These are phyloP conservation scores for Eucera pruinosa DNA, from an alignment of 2,888 invertebrate species.

Conservation along the genomic window DNA sequence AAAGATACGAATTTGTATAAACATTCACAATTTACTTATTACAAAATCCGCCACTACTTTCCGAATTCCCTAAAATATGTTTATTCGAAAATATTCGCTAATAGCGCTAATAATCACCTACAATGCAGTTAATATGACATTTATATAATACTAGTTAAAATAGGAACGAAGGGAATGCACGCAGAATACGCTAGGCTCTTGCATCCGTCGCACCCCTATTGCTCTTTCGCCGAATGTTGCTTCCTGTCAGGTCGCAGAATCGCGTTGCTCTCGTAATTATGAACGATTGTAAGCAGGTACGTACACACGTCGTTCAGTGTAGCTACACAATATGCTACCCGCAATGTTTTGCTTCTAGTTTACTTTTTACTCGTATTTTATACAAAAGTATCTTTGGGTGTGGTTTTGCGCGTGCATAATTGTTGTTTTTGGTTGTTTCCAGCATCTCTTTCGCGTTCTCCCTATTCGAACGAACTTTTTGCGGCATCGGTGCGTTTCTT, in stretches of 20 bases:
- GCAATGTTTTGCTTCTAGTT: not conserved
- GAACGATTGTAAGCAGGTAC: slow-evolving; percentile 26
- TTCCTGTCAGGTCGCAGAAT: slow-evolving; percentile 14
- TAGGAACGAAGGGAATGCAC: not conserved
- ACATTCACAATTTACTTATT: too few relatives aligned
- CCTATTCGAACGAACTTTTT: slow-evolving; percentile 23
- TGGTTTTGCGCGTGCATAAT: not conserved
- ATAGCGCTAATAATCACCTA: too few relatives aligned
- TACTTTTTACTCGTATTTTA: not conserved
- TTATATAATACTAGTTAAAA: too few relatives aligned
- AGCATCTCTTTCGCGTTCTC: slow-evolving; percentile 14
- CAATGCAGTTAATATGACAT: too few relatives aligned
- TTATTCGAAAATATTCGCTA: too few relatives aligned
- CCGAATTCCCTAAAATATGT: too few relatives aligned
- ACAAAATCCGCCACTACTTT: too few relatives aligned
- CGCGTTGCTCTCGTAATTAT: slow-evolving; percentile 18
- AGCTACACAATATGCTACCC: not conserved
- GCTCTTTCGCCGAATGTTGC: slow-evolving; percentile 1
- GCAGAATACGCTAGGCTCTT: not conserved
- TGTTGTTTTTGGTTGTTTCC: slow-evolving; percentile 1
- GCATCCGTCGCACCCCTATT: not conserved
- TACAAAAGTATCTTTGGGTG: too few relatives aligned
- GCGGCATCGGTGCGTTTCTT: slow-evolving; percentile 12
- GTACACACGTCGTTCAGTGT: not conserved
- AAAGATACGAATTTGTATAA: too few relatives aligned